Evolutionary conservation across 2,113 vertebrate species (phyloP), one percentile per base, ranked within the genome.

Genomic region (Ranitomeya variabilis): DNA sequence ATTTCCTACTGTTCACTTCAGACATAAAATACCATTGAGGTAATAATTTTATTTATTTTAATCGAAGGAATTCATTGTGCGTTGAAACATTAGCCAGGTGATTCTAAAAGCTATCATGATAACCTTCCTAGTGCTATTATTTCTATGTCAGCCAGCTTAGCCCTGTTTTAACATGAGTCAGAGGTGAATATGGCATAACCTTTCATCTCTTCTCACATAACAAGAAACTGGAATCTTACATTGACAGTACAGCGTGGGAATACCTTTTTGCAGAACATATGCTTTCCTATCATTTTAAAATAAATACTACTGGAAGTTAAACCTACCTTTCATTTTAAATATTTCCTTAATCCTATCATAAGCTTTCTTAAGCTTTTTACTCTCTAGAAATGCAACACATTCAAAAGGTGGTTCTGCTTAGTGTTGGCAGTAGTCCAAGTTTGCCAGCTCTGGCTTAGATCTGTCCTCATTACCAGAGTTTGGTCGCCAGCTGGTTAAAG

Each of bases 101-200:
- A 76, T 51, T 19, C 7, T 76, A 45, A 76, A 76, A 76, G 45
- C 73, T 18, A 76, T 76, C 73, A 21, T 21, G 73, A 52, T 76
- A 52, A 76, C 73, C 45, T 76, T 76, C 13, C 16, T 76, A 52
- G 37, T 52, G 16, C 73, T 76, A 52, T 76, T 76, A 19, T 76
- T 76, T 52, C 73, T 21, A 52, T 76, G 73, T 76, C 73, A 76
- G 26, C 18, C 52, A 52, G 77, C 77, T 76, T 51, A 79, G 52
- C n/a, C 77, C 52, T 79, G 52, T 79, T 79, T 79, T 76, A 76
- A 79, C 77, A 79, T 55, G 52, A 79, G 51, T 79, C 77, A 79
- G 77, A 23, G 77, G 77, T 79, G 77, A 62, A 81, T 60, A 45
- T 62, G 55, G 2, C 55, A 31, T 37, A 59, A 81, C 79, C 79